Conservation (phyloP, 2,113 vertebrate species). For the Baryphthengus martii region DNA sequence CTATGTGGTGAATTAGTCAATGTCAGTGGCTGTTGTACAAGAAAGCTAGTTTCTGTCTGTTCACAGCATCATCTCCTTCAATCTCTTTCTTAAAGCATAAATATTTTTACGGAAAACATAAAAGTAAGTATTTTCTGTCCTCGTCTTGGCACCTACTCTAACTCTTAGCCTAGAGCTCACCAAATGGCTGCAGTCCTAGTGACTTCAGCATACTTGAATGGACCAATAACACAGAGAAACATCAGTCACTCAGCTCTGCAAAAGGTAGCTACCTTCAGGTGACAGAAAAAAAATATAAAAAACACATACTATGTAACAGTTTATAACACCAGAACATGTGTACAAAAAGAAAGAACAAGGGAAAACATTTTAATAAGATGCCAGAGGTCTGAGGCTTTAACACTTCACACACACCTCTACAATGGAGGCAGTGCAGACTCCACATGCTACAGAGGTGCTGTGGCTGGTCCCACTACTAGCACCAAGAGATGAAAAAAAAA, state of each 20-base stretch:
- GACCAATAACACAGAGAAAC: not conserved
- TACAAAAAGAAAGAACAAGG: not conserved
- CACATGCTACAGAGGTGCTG: not conserved
- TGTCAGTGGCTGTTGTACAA: not conserved
- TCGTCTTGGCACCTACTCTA: not conserved
- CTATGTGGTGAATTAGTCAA: not conserved
- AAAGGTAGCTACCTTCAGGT: not conserved
- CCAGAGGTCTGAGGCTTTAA: not conserved
- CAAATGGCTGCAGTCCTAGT: not conserved
- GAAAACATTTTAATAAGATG: not conserved
- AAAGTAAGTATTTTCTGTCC: not conserved
- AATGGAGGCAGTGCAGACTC: not conserved
- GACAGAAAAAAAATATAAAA: not conserved
- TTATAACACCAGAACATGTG: not conserved
- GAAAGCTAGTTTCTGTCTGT: not conserved
- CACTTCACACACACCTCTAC: not conserved
- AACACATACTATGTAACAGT: not conserved
- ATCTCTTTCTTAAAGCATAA: not conserved
- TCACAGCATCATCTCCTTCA: not conserved
- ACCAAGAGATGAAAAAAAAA: not conserved
- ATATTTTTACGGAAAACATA: not conserved
- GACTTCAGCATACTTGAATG: not conserved
- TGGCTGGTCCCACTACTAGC: not conserved
- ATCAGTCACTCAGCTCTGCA: not conserved
- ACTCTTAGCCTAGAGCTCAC: not conserved